Conservation (phyloP, 1,140 invertebrate genomes). For the Aphelinus atriplicis region DNA sequence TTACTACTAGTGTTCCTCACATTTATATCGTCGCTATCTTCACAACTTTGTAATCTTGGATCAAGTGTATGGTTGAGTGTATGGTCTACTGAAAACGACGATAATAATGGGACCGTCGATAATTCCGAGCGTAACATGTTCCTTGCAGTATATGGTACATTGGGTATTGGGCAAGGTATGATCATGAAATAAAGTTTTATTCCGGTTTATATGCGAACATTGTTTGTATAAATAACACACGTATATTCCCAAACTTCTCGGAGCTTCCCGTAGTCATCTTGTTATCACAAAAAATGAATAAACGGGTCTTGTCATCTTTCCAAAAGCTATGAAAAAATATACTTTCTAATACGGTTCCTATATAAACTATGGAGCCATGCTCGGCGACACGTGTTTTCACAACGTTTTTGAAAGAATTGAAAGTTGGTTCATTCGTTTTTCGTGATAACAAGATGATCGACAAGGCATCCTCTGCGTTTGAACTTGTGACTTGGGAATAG, state of each 20-base stretch:
- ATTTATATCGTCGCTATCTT: conserved; percentile 84
- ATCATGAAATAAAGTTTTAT: background rate
- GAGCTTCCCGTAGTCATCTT: too few relatives aligned
- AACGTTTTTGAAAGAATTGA: conserved; percentile 5
- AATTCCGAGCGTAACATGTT: conserved; percentile 79
- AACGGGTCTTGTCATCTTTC: background rate
- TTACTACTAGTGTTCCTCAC: conserved; percentile 78
- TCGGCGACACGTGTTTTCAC: background rate
- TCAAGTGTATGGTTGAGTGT: conserved; percentile 92
- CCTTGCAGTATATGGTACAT: conserved; percentile 86
- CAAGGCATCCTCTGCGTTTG: too few relatives aligned
- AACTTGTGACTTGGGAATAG: too few relatives aligned
- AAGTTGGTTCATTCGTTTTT: background rate
- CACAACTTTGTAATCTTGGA: conserved; percentile 88
- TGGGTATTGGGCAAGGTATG: conserved; percentile 88
- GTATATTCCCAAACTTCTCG: background rate
- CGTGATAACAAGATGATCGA: background rate
- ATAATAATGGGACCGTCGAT: conserved; percentile 71
- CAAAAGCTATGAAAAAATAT: conserved; percentile 2
- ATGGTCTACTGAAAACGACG: conserved; percentile 79
- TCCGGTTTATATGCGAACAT: background rate
- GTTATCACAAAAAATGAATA: background rate
- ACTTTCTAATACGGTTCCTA: conserved; percentile 1
- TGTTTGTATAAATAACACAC: conserved; percentile 6
- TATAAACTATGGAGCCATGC: background rate